Conservation (phyloP, 2,797 vertebrate genomes). For the Anas acuta region DNA sequence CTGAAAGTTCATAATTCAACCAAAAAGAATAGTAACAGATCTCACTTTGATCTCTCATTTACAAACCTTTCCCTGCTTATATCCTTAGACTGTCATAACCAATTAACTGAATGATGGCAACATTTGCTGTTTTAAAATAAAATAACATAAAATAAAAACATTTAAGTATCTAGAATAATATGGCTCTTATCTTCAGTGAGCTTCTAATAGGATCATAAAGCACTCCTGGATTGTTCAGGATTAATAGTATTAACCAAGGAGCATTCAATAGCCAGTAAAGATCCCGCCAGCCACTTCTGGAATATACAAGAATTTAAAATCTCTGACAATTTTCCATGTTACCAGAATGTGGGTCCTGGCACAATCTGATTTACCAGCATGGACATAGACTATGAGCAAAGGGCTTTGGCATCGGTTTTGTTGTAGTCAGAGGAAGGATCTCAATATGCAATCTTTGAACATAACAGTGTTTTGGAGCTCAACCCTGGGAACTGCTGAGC, state of each 20-base stretch:
- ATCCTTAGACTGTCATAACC: background rate
- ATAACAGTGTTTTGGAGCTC: background rate
- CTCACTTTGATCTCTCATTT: background rate
- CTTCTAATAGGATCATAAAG: background rate
- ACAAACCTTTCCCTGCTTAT: fast-evolving
- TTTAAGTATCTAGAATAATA: background rate
- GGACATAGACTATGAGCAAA: background rate
- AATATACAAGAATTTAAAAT: fast-evolving
- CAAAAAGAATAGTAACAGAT: background rate
- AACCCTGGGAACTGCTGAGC: background rate
- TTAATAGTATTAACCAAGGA: background rate
- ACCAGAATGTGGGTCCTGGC: background rate
- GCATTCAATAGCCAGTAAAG: background rate
- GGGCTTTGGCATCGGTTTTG: background rate
- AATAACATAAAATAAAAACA: background rate
- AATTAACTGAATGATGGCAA: background rate
- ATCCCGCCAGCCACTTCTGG: background rate
- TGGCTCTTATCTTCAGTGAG: background rate
- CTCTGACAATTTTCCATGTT: background rate
- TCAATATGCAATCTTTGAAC: background rate
- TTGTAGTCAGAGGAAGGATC: background rate
- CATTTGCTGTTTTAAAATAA: background rate
- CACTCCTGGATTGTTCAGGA: background rate
- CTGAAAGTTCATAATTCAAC: background rate
- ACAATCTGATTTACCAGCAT: background rate